These are phyloP conservation scores for Bhutanitis thaidina DNA, from an alignment of 2,888 invertebrate species.

Conservation along the genomic window DNA sequence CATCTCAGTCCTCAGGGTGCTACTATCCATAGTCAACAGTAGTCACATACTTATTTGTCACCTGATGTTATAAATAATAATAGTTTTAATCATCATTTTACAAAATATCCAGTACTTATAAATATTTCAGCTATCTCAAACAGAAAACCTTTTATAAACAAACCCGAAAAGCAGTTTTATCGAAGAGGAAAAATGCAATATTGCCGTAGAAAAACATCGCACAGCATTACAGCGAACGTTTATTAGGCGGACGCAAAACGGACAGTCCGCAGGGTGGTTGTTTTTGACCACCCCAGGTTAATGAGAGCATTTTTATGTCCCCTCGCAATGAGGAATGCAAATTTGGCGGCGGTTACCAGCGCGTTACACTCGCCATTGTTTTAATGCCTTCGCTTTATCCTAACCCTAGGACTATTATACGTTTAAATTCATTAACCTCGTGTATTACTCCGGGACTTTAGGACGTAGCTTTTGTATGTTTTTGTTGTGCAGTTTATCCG, in stretches of 20 bases:
- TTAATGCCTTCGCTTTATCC: slow-evolving; percentile 60
- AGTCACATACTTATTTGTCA: too few species aligned
- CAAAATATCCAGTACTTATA: too few species aligned
- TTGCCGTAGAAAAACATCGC: slow-evolving; percentile 24
- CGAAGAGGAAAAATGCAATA: not conserved
- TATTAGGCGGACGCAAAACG: slow-evolving; percentile 27
- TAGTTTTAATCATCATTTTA: too few species aligned
- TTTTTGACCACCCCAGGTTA: slow-evolving; percentile 70
- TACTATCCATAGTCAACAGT: too few species aligned
- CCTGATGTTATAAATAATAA: too few species aligned
- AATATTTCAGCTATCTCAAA: not conserved
- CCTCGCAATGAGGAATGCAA: slow-evolving; percentile 78
- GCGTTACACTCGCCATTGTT: slow-evolving; percentile 67
- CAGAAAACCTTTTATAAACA: not conserved
- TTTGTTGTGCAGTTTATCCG: slow-evolving; percentile 19
- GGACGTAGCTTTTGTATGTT: slow-evolving; percentile 51
- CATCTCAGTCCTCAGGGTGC: too few species aligned
- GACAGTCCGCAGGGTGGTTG: slow-evolving; percentile 46
- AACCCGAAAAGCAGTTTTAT: too few species aligned
- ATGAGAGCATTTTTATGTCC: slow-evolving; percentile 77
- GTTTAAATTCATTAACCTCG: slow-evolving; percentile 64
- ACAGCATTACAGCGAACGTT: slow-evolving; percentile 27
- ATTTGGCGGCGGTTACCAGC: slow-evolving; percentile 66
- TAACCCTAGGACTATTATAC: slow-evolving; percentile 55
- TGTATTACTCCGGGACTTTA: slow-evolving; percentile 51